Evolutionary conservation across 2,888 invertebrate genomes (phyloP).

Genomic region (Zelleria hepariella): DNA sequence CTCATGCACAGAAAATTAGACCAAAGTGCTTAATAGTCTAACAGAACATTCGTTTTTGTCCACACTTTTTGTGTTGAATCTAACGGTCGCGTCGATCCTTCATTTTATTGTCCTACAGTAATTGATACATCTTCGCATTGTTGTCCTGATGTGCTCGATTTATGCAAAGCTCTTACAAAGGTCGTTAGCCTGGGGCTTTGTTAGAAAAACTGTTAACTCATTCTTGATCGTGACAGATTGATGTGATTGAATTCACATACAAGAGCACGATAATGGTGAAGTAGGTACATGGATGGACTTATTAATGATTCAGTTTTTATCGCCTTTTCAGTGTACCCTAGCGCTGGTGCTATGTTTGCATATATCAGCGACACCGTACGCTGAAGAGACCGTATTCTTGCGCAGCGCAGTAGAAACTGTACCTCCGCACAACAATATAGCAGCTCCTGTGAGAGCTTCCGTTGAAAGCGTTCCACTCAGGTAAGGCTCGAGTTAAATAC

Average conservation of each 20-base stretch:
- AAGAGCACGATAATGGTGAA: background rate
- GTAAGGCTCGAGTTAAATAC: conserved; percentile 30
- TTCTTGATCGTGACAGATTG: conserved; percentile 22
- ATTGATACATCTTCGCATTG: conserved; percentile 48
- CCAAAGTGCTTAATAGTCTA: background rate
- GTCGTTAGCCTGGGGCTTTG: conserved; percentile 51
- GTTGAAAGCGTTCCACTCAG: conserved; percentile 80
- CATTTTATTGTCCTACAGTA: conserved; percentile 39
- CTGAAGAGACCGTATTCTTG: conserved; percentile 32
- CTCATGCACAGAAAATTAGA: background rate
- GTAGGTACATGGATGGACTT: conserved; percentile 8
- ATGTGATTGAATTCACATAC: background rate
- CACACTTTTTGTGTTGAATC: conserved; percentile 25
- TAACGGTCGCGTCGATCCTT: conserved; percentile 34
- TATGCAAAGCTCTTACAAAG: conserved; percentile 37
- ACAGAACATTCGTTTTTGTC: conserved; percentile 15
- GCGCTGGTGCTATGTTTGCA: conserved; percentile 33
- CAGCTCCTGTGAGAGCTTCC: conserved; percentile 78
- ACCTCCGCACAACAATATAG: conserved; percentile 50
- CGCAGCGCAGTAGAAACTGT: conserved; percentile 53
- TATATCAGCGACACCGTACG: conserved; percentile 41
- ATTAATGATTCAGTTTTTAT: conserved; percentile 2
- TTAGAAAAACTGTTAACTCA: conserved; percentile 38
- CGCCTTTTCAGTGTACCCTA: conserved; percentile 36
- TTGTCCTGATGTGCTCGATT: conserved; percentile 23